Percentiles rank a stretch among this genome's conserved stretches.
Evolutionary conservation across 2,113 vertebrate genomes (phyloP).

Genomic region (Circaetus cinerascens): DNA sequence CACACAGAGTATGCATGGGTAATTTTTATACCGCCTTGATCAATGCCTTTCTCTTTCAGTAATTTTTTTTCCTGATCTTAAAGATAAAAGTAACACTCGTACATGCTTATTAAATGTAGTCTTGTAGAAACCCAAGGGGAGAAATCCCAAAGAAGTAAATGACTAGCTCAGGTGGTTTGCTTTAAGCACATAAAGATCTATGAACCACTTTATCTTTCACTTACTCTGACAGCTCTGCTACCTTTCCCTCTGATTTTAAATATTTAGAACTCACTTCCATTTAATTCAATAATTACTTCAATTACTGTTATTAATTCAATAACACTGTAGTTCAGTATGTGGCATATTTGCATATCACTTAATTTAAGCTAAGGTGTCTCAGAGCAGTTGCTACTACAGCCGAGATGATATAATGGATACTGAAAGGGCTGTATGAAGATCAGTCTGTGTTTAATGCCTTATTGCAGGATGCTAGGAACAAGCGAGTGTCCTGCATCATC

Average conservation of each 20-base stretch:
- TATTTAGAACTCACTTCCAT: neutral
- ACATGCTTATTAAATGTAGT: neutral
- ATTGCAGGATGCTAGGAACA: neutral
- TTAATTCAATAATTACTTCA: neutral
- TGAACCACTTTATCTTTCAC: neutral
- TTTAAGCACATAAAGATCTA: neutral
- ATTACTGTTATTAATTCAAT: too few relatives aligned
- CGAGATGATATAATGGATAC: neutral
- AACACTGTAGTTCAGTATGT: too few relatives aligned
- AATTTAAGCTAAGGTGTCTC: neutral
- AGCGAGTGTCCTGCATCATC: neutral
- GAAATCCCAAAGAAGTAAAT: neutral
- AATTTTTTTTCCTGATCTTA: neutral
- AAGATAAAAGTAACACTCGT: neutral
- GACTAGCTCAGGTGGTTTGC: neutral
- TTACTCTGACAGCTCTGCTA: neutral
- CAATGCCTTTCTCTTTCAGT: neutral
- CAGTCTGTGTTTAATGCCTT: neutral
- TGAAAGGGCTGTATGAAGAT: neutral
- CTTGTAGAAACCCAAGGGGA: neutral
- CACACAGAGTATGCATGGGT: neutral
- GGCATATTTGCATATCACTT: neutral
- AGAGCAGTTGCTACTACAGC: neutral
- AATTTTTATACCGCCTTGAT: neutral
- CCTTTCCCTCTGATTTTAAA: neutral